These are phyloP conservation scores for Rhagophthalmus giganteus DNA, from an alignment of 2,888 invertebrate genomes.

Conservation along the genomic window DNA sequence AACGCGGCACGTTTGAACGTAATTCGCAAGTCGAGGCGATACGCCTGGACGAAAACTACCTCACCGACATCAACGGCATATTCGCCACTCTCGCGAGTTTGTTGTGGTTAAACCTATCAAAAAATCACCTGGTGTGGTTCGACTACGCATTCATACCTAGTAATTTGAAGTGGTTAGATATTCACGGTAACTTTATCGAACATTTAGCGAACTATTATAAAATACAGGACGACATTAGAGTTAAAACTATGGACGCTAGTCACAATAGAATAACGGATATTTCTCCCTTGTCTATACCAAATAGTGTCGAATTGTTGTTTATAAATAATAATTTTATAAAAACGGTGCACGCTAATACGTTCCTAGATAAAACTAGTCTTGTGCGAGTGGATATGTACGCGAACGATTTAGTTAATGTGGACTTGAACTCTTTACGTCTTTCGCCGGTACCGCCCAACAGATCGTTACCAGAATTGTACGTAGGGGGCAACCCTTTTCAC, in stretches of 20 bases:
- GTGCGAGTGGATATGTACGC: conserved; percentile 89
- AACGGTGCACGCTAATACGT: conserved; percentile 81
- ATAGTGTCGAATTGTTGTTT: conserved; percentile 84
- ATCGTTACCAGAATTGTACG: conserved; percentile 82
- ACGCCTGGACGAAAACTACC: conserved; percentile 83
- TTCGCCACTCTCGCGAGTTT: conserved; percentile 84
- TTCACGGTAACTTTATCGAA: conserved; percentile 88
- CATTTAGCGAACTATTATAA: conserved; percentile 87
- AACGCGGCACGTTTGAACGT: conserved; percentile 79
- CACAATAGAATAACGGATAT: conserved; percentile 85
- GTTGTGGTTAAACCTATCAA: conserved; percentile 84
- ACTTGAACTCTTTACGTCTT: conserved; percentile 77
- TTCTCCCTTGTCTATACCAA: conserved; percentile 81
- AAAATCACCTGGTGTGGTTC: conserved; percentile 91
- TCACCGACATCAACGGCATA: conserved; percentile 87
- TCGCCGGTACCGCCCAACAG: conserved; percentile 73
- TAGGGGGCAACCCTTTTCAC: conserved; percentile 91
- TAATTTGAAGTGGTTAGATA: conserved; percentile 87
- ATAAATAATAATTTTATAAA: conserved; percentile 87
- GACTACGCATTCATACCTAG: conserved; percentile 90
- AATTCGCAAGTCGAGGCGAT: conserved; percentile 84
- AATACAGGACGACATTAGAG: conserved; percentile 76
- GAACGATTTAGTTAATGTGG: conserved; percentile 81
- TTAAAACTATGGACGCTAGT: conserved; percentile 85
- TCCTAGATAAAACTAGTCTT: conserved; percentile 80